Evolutionary conservation across 2,113 vertebrate species (phyloP), one percentile per base, ranked within the genome.

Genomic region (Gallinago undulata): DNA sequence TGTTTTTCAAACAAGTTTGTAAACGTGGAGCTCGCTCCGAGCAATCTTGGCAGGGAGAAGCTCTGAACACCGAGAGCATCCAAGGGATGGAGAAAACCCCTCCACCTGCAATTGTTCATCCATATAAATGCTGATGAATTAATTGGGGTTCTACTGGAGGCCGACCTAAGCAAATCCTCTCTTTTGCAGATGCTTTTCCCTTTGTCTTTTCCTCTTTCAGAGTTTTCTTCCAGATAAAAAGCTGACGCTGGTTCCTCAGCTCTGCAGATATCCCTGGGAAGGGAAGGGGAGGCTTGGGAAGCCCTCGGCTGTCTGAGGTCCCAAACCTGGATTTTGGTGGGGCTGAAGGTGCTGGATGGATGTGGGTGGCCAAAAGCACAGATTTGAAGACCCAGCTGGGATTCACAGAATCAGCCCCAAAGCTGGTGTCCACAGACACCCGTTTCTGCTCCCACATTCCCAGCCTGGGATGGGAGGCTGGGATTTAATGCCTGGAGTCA

Each of bases 1-100:
- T 23, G 55, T 50, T 91, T 95, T 60, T 15, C 59, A 43, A 19
- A 7, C 0, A 76, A 9, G 11, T 59, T 77, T 69, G 76, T 43
- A 30, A 64, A 80, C 1, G 0, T 5, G 59, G 77, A 77, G 41
- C 1, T 5, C 0, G 0, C 5, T 83, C 39, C 74, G n/a, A 33
- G 37, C 31, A 7, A 60, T 59, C 48, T 53, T 51, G 68, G 63
- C 63, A 69, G 63, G 72, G 31, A 50, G 66, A 70, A 57, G 35
- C 80, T 77, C 89, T 9, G 0, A 64, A 72, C 4, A 19, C 12
- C 37, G 57, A 73, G 23, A 31, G n/a, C 35, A 31, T 14, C 87
- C 47, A 22, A 62, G 37, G 30, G 30, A 30, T 5, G 89, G 35
- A 35, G 45, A 35, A 92, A 84, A 64, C 8, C 22, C 5, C 11